phyloP scores from a whole-genome alignment of 2,797 vertebrate species.

The Furcifer pardalis region DNA sequence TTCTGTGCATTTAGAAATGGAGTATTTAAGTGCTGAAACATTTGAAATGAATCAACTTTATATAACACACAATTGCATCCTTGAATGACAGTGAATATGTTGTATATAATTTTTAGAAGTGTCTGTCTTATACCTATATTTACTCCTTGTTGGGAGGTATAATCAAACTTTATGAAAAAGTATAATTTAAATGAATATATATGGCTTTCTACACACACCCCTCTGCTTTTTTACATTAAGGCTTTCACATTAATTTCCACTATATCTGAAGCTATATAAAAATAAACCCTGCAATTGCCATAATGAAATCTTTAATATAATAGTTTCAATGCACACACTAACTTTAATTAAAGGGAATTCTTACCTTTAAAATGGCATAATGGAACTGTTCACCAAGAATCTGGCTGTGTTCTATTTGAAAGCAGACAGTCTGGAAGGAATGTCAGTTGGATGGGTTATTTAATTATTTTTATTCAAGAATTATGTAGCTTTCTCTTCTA shows the following conservation, averaged over 20 bases:
- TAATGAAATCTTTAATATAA: slow-evolving; percentile 14
- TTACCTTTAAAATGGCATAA: slow-evolving; percentile 39
- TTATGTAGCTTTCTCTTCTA: background rate
- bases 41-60: slow-evolving; percentile 42
- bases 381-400: slow-evolving; percentile 29
- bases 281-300: slow-evolving; percentile 16
- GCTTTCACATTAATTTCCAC: slow-evolving; percentile 19
- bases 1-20: slow-evolving; percentile 40
- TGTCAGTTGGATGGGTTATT: background rate
- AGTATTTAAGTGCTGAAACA: slow-evolving; percentile 44
- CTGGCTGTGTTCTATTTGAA: slow-evolving; percentile 47
- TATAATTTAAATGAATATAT: slow-evolving; percentile 11
- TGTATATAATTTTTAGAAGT: background rate
- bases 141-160: slow-evolving; percentile 36
- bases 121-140: background rate
- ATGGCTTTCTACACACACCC: background rate
- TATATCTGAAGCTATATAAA: slow-evolving; percentile 5
- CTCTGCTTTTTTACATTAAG: background rate
- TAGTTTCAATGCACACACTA: slow-evolving; percentile 43
- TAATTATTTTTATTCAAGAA: no score
- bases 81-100: slow-evolving; percentile 2
- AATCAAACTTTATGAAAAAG: slow-evolving; percentile 1
- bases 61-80: slow-evolving; percentile 5
- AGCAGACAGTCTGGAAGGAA: background rate
- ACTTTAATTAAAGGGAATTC: slow-evolving; percentile 49